These are phyloP conservation scores for Tuta absoluta DNA, from an alignment of 2,888 invertebrate genomes.

Conservation along the genomic window DNA sequence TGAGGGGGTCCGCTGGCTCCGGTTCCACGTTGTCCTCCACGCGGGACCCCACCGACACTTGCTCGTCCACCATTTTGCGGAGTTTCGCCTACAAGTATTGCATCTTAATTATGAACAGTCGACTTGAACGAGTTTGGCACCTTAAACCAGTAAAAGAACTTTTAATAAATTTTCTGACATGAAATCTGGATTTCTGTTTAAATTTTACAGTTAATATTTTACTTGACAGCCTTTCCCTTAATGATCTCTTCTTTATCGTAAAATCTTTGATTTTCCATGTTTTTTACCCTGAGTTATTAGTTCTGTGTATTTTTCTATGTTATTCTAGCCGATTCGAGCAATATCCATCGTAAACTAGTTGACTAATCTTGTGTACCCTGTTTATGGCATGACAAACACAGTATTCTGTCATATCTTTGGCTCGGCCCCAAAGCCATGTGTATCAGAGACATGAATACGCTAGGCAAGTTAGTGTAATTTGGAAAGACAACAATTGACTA, in stretches of 20 bases:
- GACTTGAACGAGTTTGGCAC: too few species aligned
- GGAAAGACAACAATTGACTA: conserved; percentile 4
- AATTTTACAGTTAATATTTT: too few species aligned
- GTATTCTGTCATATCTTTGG: conserved; percentile 12
- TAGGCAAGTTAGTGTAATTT: background rate
- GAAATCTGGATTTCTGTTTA: too few species aligned
- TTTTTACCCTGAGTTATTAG: background rate
- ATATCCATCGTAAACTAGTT: conserved; percentile 7
- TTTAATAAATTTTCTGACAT: too few species aligned
- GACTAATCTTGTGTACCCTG: background rate
- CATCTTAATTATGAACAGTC: too few species aligned
- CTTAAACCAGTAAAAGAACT: too few species aligned
- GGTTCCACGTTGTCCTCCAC: conserved; percentile 79
- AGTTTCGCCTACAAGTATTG: conserved; percentile 83
- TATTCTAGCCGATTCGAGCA: background rate
- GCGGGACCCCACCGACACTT: conserved; percentile 85
- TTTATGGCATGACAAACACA: conserved; percentile 3
- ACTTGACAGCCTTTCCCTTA: too few species aligned
- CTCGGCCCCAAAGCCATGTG: background rate
- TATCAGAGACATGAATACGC: background rate
- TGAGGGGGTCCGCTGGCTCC: conserved; percentile 77
- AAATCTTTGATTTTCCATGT: background rate
- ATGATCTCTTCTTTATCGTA: too few species aligned
- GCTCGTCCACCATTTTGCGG: conserved; percentile 95
- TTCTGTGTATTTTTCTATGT: background rate